Conservation (phyloP, 2,797 vertebrate genomes). For the Acrossocheilus wenchowensis region DNA sequence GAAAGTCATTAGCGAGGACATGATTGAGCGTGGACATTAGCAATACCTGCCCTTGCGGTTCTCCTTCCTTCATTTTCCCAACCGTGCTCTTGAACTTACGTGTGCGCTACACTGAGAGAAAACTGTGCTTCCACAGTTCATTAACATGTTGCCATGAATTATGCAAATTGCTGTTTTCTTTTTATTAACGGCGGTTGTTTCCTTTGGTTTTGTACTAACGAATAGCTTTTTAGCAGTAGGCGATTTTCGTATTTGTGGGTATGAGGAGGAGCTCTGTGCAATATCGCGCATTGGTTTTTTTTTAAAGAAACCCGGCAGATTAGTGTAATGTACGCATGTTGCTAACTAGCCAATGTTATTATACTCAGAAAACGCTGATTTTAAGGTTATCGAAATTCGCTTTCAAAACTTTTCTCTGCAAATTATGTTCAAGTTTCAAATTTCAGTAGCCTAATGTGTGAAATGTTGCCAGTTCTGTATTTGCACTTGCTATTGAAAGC, state of each 20-base stretch:
- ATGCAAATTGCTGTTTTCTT: slow-evolving; percentile 62
- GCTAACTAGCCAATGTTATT: slow-evolving; percentile 50
- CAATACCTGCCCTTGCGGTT: slow-evolving; percentile 70
- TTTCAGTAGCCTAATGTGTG: slow-evolving; percentile 19
- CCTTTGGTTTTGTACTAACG: slow-evolving; percentile 51
- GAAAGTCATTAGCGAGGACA: slow-evolving; percentile 57
- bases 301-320: slow-evolving; percentile 49
- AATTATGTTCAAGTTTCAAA: slow-evolving; percentile 42
- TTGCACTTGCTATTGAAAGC: slow-evolving; percentile 63
- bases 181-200: slow-evolving; percentile 60
- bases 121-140: slow-evolving; percentile 75
- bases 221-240: slow-evolving; percentile 41
- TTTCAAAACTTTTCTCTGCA: slow-evolving; percentile 19
- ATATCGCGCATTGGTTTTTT: slow-evolving; percentile 45
- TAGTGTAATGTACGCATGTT: slow-evolving; percentile 64
- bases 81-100: slow-evolving; percentile 52
- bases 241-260: slow-evolving; percentile 40
- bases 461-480: slow-evolving; percentile 48
- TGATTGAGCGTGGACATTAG: slow-evolving; percentile 70
- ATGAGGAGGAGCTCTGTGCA: slow-evolving; percentile 40
- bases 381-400: slow-evolving; percentile 51
- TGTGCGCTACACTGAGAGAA: slow-evolving; percentile 48
- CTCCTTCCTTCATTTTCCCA: slow-evolving; percentile 59
- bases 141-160: slow-evolving; percentile 71
- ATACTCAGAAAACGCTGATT: slow-evolving; percentile 41